These are phyloP conservation scores for Uromys caudimaculatus DNA, from an alignment of 2,797 vertebrate genomes.

Conservation along the genomic window DNA sequence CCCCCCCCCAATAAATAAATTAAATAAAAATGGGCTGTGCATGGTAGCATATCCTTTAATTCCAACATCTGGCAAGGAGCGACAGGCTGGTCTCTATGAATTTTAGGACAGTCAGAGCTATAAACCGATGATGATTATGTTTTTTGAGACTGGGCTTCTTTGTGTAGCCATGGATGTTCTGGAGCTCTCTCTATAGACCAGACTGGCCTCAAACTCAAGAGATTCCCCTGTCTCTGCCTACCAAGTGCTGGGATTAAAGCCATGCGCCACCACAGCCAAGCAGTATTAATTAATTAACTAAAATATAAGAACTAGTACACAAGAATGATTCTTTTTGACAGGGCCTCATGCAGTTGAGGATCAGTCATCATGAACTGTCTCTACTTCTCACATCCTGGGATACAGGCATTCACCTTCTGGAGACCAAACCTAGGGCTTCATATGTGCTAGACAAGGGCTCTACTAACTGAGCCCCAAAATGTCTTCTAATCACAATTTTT, in stretches of 20 bases:
- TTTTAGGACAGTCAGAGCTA: not conserved
- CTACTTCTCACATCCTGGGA: not conserved
- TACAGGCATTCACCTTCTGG: not conserved
- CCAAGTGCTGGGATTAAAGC: not conserved
- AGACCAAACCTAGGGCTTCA: not conserved
- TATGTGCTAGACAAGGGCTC: not conserved
- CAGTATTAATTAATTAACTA: not conserved
- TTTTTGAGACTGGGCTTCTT: not conserved
- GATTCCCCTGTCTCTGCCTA: not conserved
- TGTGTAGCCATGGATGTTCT: not conserved
- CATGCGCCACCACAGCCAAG: not conserved
- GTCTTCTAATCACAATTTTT: slow-evolving; percentile 17
- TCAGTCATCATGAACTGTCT: not conserved
- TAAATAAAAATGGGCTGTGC: not conserved
- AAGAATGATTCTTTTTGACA: not conserved
- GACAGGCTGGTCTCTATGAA: not conserved
- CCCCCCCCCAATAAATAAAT: not conserved
- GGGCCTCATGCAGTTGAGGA: not conserved
- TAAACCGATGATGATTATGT: not conserved
- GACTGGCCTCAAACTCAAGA: not conserved
- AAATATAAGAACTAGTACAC: not conserved
- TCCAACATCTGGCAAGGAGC: not conserved
- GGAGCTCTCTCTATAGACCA: not conserved
- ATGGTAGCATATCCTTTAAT: not conserved
- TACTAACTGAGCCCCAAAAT: not conserved